phyloP scores from a whole-genome alignment of 1,140 invertebrate species.

The Scaptomyza pallida region DNA sequence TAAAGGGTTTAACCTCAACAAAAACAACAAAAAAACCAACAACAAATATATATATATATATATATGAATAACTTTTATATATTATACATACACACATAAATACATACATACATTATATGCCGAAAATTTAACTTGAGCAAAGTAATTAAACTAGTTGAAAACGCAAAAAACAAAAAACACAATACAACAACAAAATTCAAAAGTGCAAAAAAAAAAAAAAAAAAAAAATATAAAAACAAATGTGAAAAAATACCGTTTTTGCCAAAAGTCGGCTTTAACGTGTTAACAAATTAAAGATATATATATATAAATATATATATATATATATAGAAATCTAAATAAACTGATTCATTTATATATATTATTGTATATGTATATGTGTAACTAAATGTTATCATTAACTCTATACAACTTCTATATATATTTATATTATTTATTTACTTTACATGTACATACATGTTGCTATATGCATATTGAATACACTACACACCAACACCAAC shows the following conservation, averaged over 20 bases:
- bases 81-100: constrained; percentile 49
- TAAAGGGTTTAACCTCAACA: constrained; percentile 79
- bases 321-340: constrained; percentile 18
- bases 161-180: constrained; percentile 1
- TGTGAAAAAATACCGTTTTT: not conserved
- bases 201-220: constrained; percentile 9
- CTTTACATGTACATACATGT: constrained; percentile 52
- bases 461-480: constrained; percentile 45
- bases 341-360: constrained; percentile 23
- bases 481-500: constrained; percentile 15
- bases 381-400: constrained; percentile 37
- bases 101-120: constrained; percentile 31
- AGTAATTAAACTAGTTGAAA: constrained; percentile 43
- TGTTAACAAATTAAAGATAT: constrained; percentile 18
- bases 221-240: constrained; percentile 14
- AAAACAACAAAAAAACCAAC: constrained; percentile 21
- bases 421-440: constrained; percentile 52
- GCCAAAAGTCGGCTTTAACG: not conserved
- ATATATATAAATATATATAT: constrained; percentile 30
- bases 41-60: constrained; percentile 48
- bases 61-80: constrained; percentile 69
- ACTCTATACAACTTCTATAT: constrained; percentile 48
- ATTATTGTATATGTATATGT: constrained; percentile 35
- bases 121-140: constrained; percentile 38
- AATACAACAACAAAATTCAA: constrained; percentile 9